phyloP scores from a whole-genome alignment of 2,888 invertebrate genomes.

The Tolmerus cingulatus region DNA sequence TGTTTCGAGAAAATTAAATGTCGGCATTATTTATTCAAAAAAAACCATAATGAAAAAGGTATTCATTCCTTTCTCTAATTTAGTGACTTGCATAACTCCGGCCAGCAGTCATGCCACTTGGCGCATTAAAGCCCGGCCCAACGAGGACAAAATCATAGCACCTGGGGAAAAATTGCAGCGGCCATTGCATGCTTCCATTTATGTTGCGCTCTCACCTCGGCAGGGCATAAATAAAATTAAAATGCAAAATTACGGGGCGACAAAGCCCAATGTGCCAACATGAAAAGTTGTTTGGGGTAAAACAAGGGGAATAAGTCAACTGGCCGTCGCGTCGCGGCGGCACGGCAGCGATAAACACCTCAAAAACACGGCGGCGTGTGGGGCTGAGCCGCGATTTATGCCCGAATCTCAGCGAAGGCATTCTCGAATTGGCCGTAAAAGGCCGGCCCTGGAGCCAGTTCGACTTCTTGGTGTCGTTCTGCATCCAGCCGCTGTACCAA shows the following conservation, averaged over 20 bases:
- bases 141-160: background rate
- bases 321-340: background rate
- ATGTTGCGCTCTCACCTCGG: background rate
- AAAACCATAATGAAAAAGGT: background rate
- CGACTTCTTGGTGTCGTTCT: background rate
- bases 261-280: conserved; percentile 28
- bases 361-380: background rate
- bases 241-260: conserved; percentile 16
- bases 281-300: conserved; percentile 20
- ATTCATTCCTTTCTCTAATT: background rate
- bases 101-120: background rate
- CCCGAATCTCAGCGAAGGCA: background rate
- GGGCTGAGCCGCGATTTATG: background rate
- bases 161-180: background rate
- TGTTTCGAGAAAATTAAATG: background rate
- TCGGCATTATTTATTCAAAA: background rate
- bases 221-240: conserved; percentile 18
- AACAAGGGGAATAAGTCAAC: background rate
- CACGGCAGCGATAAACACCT: conserved; percentile 3
- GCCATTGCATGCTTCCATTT: conserved; percentile 2
- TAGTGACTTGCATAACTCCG: background rate
- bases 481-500: background rate
- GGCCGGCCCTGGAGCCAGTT: background rate
- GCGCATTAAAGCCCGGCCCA: background rate
- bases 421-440: background rate